Evolutionary conservation across 2,113 vertebrate genomes (phyloP).

Genomic region (Mixornis gularis): DNA sequence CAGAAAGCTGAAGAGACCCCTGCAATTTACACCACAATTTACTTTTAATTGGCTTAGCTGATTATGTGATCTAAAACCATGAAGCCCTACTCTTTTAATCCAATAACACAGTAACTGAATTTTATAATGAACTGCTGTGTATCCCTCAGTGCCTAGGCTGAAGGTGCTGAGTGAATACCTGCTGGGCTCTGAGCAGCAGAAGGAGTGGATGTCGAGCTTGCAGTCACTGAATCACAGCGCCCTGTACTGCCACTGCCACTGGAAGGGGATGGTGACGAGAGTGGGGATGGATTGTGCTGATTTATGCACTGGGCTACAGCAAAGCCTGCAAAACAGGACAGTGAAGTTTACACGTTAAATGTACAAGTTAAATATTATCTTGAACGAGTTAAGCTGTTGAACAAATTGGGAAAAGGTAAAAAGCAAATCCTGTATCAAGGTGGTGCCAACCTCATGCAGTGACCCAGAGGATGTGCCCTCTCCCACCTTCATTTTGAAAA

Average conservation of each 20-base stretch:
- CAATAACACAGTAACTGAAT: not conserved
- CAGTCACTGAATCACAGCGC: conserved; percentile 80
- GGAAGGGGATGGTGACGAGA: conserved; percentile 83
- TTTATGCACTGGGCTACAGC: conserved; percentile 92
- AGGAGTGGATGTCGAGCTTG: conserved; percentile 76
- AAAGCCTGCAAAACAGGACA: conserved; percentile 79
- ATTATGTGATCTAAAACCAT: not conserved
- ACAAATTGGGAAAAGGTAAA: not conserved
- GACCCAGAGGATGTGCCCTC: not conserved
- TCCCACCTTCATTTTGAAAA: not conserved
- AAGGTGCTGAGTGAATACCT: conserved; percentile 70
- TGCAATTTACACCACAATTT: not conserved
- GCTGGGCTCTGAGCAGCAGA: conserved; percentile 82
- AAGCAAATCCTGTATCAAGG: not conserved
- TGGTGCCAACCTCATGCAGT: not conserved
- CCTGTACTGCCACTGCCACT: conserved; percentile 82
- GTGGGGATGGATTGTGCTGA: conserved; percentile 79
- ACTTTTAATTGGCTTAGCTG: not conserved
- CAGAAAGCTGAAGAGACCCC: not conserved
- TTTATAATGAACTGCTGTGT: not conserved
- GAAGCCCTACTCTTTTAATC: not conserved
- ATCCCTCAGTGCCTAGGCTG: not conserved
- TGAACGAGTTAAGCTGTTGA: not conserved
- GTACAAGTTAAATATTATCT: not conserved
- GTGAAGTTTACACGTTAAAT: not conserved